These are phyloP conservation scores for Brenthis daphne DNA, from an alignment of 2,888 invertebrate species.

Conservation along the genomic window DNA sequence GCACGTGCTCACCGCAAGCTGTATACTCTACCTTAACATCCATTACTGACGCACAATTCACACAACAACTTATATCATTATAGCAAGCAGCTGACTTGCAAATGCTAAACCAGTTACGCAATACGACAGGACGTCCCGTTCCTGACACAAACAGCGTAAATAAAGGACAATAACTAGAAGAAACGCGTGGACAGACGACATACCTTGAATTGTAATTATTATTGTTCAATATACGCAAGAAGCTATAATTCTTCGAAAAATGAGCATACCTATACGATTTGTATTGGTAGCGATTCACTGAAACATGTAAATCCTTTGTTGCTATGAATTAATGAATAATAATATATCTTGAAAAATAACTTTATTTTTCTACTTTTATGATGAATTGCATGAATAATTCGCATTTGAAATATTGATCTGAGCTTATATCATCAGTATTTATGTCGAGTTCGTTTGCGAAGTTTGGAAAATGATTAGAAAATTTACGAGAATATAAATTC, in stretches of 20 bases:
- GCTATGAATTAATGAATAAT: slow-evolving; percentile 39
- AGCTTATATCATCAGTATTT: neutral
- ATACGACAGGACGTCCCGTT: slow-evolving; percentile 37
- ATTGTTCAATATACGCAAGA: slow-evolving; percentile 18
- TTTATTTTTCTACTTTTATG: slow-evolving; percentile 18
- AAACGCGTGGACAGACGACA: slow-evolving; percentile 28
- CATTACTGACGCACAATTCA: slow-evolving; percentile 56
- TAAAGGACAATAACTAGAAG: slow-evolving; percentile 37
- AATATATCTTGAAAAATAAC: slow-evolving; percentile 30
- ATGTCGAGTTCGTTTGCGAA: neutral
- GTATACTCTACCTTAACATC: slow-evolving; percentile 54
- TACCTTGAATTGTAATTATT: slow-evolving; percentile 37
- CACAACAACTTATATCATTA: slow-evolving; percentile 29
- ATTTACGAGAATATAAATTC: neutral
- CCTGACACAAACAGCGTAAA: slow-evolving; percentile 35
- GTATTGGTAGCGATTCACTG: slow-evolving; percentile 50
- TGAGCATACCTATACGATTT: slow-evolving; percentile 49
- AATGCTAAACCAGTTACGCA: slow-evolving; percentile 44
- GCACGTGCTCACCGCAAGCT: slow-evolving; percentile 75
- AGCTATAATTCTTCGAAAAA: slow-evolving; percentile 40
- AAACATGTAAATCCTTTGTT: slow-evolving; percentile 16
- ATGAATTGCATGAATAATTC: slow-evolving; percentile 5
- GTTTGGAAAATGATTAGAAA: neutral
- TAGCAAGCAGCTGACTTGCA: slow-evolving; percentile 53
- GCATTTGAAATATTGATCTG: slow-evolving; percentile 1